phyloP scores from a whole-genome alignment of 2,797 vertebrate species.

The Taenioides sp. region DNA sequence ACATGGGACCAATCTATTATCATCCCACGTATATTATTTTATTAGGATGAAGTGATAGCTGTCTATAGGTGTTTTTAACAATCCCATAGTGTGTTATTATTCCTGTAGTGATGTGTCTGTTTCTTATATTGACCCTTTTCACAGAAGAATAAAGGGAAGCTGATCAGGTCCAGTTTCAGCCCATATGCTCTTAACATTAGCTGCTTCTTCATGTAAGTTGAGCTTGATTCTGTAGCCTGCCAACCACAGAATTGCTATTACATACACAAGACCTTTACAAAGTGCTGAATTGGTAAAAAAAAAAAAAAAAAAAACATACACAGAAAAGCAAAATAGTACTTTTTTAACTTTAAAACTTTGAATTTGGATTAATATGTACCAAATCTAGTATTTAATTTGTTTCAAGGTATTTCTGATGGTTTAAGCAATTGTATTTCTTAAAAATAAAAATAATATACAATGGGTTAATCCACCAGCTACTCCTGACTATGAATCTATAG shows the following conservation, averaged over 20 bases:
- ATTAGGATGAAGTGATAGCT: neutral
- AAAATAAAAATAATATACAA: too few relatives aligned
- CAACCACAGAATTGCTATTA: conserved; percentile 48
- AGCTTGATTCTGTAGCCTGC: conserved; percentile 48
- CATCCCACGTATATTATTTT: conserved; percentile 14
- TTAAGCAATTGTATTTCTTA: too few relatives aligned
- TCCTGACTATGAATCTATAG: too few relatives aligned
- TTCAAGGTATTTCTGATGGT: too few relatives aligned
- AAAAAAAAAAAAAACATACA: neutral
- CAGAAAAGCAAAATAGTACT: neutral
- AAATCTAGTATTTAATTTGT: too few relatives aligned
- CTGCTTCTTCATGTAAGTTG: conserved; percentile 48
- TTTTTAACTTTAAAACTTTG: conserved; percentile 16
- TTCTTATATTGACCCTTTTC: conserved; percentile 63
- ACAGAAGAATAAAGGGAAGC: conserved; percentile 44
- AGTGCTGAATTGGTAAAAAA: conserved; percentile 27
- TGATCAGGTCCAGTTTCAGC: conserved; percentile 58
- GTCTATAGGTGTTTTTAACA: conserved; percentile 18
- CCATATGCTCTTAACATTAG: conserved; percentile 76
- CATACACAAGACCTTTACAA: conserved; percentile 22
- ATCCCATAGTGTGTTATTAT: conserved; percentile 44
- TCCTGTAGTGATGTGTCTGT: conserved; percentile 49
- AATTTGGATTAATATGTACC: too few relatives aligned
- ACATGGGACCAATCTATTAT: conserved; percentile 1
- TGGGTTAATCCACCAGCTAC: too few relatives aligned